phyloP scores from a whole-genome alignment of 2,113 vertebrate genomes.

The Cochlearius cochlearius region DNA sequence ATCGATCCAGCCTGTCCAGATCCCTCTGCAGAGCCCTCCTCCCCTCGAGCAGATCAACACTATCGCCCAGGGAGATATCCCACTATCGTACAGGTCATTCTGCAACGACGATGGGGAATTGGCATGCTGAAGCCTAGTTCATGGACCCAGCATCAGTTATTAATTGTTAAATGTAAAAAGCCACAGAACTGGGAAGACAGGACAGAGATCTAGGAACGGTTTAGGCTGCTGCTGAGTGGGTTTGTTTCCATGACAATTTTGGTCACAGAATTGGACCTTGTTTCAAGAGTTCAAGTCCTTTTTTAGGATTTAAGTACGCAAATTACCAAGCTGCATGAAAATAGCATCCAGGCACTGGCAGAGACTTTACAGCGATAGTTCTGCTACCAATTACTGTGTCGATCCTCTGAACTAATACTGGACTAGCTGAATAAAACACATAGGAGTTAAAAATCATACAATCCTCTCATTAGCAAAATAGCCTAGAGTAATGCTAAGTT shows the following conservation, averaged over 20 bases:
- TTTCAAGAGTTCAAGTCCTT: conserved; percentile 12
- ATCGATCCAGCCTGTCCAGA: too few relatives aligned
- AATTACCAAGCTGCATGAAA: conserved; percentile 7
- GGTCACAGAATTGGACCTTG: not conserved
- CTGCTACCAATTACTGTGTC: not conserved
- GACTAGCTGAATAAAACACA: not conserved
- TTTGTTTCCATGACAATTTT: conserved; percentile 18
- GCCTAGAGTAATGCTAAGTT: not conserved
- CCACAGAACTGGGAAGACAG: not conserved
- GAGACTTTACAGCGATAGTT: not conserved
- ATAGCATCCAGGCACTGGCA: conserved; percentile 6
- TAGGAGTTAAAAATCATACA: not conserved
- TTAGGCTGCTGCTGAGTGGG: not conserved
- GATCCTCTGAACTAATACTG: not conserved
- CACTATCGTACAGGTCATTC: not conserved
- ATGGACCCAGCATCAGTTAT: not conserved
- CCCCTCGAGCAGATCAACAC: too few relatives aligned
- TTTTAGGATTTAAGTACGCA: not conserved
- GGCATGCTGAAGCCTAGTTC: not conserved
- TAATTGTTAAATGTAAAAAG: not conserved
- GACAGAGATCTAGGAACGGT: not conserved
- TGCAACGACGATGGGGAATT: not conserved
- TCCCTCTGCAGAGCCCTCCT: too few relatives aligned
- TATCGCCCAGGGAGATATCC: too few relatives aligned
- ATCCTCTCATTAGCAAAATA: not conserved